A percentile compares a stretch with the other conserved stretches of the same genome.
These are phyloP conservation scores for Pygoscelis antarcticus DNA, from an alignment of 2,113 vertebrate species.

Conservation along the genomic window DNA sequence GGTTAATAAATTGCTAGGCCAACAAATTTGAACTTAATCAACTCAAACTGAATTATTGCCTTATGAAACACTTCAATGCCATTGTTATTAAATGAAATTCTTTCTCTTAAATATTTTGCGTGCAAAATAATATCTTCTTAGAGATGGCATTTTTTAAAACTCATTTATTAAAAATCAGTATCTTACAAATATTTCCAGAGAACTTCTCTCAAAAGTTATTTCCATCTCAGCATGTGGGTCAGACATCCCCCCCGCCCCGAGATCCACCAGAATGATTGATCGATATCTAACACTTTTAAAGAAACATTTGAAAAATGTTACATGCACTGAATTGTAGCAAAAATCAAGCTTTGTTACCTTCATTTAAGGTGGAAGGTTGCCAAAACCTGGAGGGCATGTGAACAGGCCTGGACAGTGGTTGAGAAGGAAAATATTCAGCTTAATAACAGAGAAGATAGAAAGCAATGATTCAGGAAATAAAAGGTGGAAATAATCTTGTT, in stretches of 20 bases:
- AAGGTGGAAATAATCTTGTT: background rate
- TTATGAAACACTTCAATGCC: background rate
- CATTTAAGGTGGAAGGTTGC: background rate
- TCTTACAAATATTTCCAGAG: background rate
- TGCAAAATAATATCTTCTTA: background rate
- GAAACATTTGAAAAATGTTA: background rate
- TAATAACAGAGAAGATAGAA: background rate
- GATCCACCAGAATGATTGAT: background rate
- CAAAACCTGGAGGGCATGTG: background rate
- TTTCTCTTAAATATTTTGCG: background rate
- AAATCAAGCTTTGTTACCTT: background rate
- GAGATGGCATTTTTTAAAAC: background rate
- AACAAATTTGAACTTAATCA: slow-evolving; percentile 29
- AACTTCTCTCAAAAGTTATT: background rate
- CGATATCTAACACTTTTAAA: background rate
- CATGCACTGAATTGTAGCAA: background rate
- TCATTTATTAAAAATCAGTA: background rate
- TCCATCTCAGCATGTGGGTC: background rate
- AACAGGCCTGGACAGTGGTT: background rate
- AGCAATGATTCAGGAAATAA: background rate
- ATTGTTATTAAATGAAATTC: slow-evolving; percentile 11
- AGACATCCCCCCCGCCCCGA: background rate
- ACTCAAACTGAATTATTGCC: slow-evolving; percentile 8
- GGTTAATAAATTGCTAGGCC: slow-evolving; percentile 16
- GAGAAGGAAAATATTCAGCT: background rate